These are phyloP conservation scores for Trileptium ribeirensis DNA, from an alignment of 2,888 invertebrate genomes.

Conservation along the genomic window DNA sequence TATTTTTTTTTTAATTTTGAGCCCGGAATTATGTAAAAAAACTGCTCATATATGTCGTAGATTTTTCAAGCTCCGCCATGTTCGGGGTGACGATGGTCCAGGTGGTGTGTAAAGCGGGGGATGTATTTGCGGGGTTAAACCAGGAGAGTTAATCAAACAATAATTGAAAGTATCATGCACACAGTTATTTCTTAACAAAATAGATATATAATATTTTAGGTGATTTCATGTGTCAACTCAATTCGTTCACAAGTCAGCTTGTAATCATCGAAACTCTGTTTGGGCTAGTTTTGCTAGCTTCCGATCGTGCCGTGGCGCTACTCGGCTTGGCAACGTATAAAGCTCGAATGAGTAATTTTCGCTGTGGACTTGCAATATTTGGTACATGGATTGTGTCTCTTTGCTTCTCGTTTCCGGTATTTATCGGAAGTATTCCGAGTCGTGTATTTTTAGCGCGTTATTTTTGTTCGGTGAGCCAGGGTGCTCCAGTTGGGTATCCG, in stretches of 20 bases:
- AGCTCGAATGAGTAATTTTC: conserved; percentile 31
- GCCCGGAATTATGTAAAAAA: no score
- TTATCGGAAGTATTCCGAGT: conserved; percentile 34
- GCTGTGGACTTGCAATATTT: conserved; percentile 34
- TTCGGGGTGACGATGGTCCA: no score
- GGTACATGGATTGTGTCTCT: conserved; percentile 35
- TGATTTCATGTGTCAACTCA: conserved; percentile 33
- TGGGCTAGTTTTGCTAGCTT: conserved; percentile 34
- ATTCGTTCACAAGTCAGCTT: conserved; percentile 37
- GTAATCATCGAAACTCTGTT: conserved; percentile 38
- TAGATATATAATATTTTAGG: no score
- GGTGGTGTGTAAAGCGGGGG: no score
- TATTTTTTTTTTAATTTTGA: no score
- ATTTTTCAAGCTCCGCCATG: no score
- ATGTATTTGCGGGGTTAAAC: no score
- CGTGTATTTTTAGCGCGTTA: conserved; percentile 38
- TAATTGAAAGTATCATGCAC: no score
- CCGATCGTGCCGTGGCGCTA: conserved; percentile 34
- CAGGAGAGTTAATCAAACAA: no score
- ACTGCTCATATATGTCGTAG: no score
- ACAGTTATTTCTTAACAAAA: no score
- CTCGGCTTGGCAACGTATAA: conserved; percentile 29
- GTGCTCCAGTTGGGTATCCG: conserved; percentile 35
- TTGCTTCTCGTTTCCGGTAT: conserved; percentile 36
- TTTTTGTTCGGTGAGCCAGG: conserved; percentile 37